phyloP scores from a whole-genome alignment of 2,113 vertebrate species.

The Myrmophylax atrothorax region DNA sequence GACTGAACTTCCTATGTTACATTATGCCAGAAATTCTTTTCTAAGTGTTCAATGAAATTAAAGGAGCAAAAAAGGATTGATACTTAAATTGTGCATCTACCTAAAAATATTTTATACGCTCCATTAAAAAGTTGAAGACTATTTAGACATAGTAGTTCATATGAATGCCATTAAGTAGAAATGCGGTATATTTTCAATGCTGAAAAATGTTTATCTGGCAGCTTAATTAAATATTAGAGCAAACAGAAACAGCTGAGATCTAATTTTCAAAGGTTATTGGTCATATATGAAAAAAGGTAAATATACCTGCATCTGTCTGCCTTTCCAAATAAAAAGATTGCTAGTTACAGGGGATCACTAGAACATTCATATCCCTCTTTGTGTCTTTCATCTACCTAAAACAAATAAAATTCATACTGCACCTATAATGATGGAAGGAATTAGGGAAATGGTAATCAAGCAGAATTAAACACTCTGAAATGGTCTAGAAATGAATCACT shows the following conservation, averaged over 20 bases:
- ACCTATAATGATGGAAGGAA: neutral
- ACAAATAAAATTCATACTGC: neutral
- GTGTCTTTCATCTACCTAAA: neutral
- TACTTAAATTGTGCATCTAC: neutral
- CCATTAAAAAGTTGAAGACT: neutral
- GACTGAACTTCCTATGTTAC: neutral
- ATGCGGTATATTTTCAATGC: neutral
- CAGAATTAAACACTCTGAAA: conserved; percentile 7
- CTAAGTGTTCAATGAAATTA: neutral
- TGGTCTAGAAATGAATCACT: neutral
- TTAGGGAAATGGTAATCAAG: conserved; percentile 20
- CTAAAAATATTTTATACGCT: neutral
- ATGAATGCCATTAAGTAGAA: neutral
- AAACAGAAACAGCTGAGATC: neutral
- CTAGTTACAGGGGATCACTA: neutral
- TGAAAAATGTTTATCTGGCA: neutral
- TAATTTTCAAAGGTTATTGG: neutral
- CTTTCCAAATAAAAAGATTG: neutral
- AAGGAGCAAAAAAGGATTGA: neutral
- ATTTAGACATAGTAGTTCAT: neutral
- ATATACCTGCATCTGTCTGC: neutral
- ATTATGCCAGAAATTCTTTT: neutral
- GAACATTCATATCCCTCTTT: neutral
- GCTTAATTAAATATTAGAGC: neutral
- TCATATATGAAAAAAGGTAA: neutral